phyloP scores from a whole-genome alignment of 2,888 invertebrate genomes.

The Isotomurus palustris region DNA sequence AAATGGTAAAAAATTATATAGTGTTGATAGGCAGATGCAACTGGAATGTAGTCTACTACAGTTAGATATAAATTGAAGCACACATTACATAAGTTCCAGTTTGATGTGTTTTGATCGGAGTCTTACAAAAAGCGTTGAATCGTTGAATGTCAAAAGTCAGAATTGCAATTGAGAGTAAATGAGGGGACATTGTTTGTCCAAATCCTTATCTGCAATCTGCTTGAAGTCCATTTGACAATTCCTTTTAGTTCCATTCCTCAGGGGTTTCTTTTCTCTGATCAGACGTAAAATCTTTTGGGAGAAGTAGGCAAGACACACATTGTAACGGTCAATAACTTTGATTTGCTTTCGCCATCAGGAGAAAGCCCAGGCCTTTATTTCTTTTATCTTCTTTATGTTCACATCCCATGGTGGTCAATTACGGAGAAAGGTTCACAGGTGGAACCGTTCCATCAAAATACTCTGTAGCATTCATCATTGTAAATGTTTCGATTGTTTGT shows the following conservation, averaged over 20 bases:
- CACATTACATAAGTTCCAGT: too few relatives aligned
- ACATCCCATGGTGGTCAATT: background rate
- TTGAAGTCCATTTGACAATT: conserved; percentile 5
- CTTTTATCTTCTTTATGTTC: background rate
- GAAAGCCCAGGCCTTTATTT: background rate
- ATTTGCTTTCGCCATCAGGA: conserved; percentile 4
- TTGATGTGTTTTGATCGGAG: too few relatives aligned
- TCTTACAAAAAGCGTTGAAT: too few relatives aligned
- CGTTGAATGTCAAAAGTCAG: too few relatives aligned
- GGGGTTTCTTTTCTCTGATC: too few relatives aligned
- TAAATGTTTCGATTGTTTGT: background rate
- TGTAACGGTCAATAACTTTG: conserved; percentile 8
- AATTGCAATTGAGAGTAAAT: too few relatives aligned
- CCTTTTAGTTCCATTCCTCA: conserved; percentile 2
- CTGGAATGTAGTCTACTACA: too few relatives aligned
- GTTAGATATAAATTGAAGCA: too few relatives aligned
- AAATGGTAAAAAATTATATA: too few relatives aligned
- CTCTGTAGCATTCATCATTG: background rate
- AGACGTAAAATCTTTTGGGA: too few relatives aligned
- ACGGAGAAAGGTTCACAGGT: background rate
- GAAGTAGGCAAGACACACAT: too few relatives aligned
- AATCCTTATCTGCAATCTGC: conserved; percentile 1
- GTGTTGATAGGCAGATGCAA: too few relatives aligned
- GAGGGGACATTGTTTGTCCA: conserved; percentile 1
- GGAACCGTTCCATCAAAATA: background rate